Conservation (phyloP, 2,113 vertebrate species). For the Oophaga pumilio region DNA sequence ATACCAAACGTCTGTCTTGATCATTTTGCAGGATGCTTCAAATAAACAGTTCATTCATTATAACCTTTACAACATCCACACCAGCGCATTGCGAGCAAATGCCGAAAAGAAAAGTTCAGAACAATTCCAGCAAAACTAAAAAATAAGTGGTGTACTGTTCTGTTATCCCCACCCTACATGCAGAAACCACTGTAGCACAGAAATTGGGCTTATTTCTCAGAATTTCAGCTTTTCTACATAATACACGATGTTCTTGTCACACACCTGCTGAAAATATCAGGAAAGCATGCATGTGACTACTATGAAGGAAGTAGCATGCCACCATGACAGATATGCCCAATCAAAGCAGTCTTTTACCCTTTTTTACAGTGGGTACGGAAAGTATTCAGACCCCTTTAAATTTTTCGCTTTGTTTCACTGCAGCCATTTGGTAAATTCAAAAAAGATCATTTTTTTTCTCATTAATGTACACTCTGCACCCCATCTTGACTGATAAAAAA, state of each 20-base stretch:
- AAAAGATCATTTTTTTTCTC: too few relatives aligned
- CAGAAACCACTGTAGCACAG: neutral
- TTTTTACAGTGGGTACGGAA: too few relatives aligned
- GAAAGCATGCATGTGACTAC: neutral
- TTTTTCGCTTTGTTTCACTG: too few relatives aligned
- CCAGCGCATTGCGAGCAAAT: slow-evolving; percentile 46
- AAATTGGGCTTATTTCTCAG: neutral
- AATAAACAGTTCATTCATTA: slow-evolving; percentile 52
- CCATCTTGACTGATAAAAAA: too few relatives aligned
- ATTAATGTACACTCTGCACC: too few relatives aligned
- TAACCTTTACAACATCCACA: slow-evolving; percentile 14
- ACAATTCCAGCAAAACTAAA: slow-evolving; percentile 14
- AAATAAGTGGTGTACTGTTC: neutral
- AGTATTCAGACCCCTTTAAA: too few relatives aligned
- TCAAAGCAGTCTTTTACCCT: too few relatives aligned
- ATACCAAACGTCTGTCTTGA: slow-evolving; percentile 31
- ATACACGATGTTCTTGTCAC: neutral
- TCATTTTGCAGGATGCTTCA: neutral
- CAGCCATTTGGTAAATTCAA: too few relatives aligned
- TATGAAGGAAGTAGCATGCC: too few relatives aligned
- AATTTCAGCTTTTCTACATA: neutral
- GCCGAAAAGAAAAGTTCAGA: slow-evolving; percentile 37
- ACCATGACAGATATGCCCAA: too few relatives aligned
- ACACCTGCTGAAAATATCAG: neutral
- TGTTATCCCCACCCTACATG: neutral